phyloP scores from a whole-genome alignment of 2,113 vertebrate genomes.

The Bos javanicus region DNA sequence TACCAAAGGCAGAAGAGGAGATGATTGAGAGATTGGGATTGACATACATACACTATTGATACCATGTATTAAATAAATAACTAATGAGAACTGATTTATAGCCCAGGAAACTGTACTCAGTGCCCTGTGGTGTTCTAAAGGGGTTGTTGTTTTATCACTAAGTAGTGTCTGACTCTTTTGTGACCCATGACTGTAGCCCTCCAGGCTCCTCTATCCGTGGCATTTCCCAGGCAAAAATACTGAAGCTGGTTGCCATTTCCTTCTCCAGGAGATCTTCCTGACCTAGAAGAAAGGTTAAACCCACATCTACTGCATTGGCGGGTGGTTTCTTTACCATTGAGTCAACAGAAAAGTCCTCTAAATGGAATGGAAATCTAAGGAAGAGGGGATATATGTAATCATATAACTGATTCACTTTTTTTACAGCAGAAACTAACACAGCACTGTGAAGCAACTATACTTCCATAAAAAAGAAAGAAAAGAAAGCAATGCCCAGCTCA shows the following conservation, averaged over 20 bases:
- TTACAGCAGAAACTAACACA: neutral
- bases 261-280: neutral
- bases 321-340: neutral
- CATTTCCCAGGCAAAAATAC: neutral
- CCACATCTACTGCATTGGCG: neutral
- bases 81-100: neutral
- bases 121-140: neutral
- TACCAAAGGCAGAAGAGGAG: neutral
- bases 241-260: neutral
- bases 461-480: neutral
- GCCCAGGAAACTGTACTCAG: neutral
- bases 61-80: neutral
- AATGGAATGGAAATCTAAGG: neutral
- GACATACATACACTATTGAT: neutral
- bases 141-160: neutral
- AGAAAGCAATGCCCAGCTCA: neutral
- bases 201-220: neutral
- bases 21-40: rapidly evolving
- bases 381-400: neutral
- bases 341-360: neutral
- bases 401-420: neutral
- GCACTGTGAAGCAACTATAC: neutral
- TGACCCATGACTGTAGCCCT: neutral
- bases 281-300: neutral
- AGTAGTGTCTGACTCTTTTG: neutral